Base-by-base conservation (phyloP, 1,140 invertebrate species). In the Anoplolepis gracilipes region DNA sequence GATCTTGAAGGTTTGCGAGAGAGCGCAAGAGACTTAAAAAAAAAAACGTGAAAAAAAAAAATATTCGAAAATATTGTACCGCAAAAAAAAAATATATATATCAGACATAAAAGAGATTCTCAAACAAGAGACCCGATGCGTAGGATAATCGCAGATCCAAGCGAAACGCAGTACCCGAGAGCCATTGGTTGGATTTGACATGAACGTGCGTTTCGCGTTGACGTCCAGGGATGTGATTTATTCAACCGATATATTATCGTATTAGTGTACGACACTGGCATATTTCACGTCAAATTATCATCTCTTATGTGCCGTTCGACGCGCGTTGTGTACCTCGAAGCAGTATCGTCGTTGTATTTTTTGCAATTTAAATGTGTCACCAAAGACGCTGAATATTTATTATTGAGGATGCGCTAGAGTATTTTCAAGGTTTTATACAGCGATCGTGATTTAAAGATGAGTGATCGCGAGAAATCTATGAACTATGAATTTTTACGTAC, bases 141-240 rank as follows among this genome's bases (percentile, higher is more conserved):
- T 19, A 13, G 6, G 30, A 72, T 72, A 28, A 46, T 86, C 85
- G 85, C 85, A 72, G 78, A 53, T 67, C 78, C 85, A 79, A 70
- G 67, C 42, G 33, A 19, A 69, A 79, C 64, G 36, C 28, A 62
- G 67, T 57, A 82, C 85, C 85, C 85, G 85, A 86, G 78, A 86
- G 78, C 85, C 78, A 86, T 82, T 82, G 16, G n/a, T 82, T 82
- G 22, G 13, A 42, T 62, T 33, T 1, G n/a, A 39, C 25, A 64
- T 3, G 11, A 49, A 62, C n/a, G 22, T 53, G 16, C 61, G 8
- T 82, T 65, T 25, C 25, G 42, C 25, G 33, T 59, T n/a, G n/a
- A n/a, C 55, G 69, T 59, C 2, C 55, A 84, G 49, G 39, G 19
- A 33, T 6, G 10, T 28, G 10, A 30, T 28, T 36, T 13, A 22